Evolutionary conservation across 2,888 invertebrate genomes (phyloP).

Genomic region (Napeogenes sylphis): DNA sequence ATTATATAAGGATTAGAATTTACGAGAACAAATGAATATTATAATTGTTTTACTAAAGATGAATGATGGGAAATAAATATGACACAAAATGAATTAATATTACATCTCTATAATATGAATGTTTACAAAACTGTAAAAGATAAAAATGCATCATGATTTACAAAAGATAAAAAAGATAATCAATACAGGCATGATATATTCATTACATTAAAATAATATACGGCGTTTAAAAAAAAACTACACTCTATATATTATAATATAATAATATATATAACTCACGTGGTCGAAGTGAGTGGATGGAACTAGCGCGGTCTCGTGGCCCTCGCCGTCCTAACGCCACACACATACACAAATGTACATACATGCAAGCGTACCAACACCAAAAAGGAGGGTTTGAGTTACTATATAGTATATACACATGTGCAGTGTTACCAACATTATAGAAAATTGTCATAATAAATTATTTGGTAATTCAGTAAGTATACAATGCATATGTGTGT

Average conservation of each 20-base stretch:
- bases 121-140: too few species aligned
- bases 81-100: neutral
- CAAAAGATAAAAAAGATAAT: too few species aligned
- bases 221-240: neutral
- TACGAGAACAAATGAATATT: neutral
- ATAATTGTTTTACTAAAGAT: neutral
- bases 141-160: too few species aligned
- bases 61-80: neutral
- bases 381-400: constrained; percentile 30
- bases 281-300: constrained; percentile 67
- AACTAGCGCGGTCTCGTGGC: constrained; percentile 66
- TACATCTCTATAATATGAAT: too few species aligned
- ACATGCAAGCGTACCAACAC: constrained; percentile 70
- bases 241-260: neutral
- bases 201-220: neutral
- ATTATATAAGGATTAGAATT: neutral
- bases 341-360: constrained; percentile 53
- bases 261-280: constrained; percentile 53
- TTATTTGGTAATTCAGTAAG: neutral
- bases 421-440: constrained; percentile 33
- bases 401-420: constrained; percentile 38
- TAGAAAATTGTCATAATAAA: neutral
- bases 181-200: too few species aligned
- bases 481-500: neutral
- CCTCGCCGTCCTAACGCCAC: constrained; percentile 69